phyloP scores from a whole-genome alignment of 2,888 invertebrate genomes.

The Ennomos quercinarius region DNA sequence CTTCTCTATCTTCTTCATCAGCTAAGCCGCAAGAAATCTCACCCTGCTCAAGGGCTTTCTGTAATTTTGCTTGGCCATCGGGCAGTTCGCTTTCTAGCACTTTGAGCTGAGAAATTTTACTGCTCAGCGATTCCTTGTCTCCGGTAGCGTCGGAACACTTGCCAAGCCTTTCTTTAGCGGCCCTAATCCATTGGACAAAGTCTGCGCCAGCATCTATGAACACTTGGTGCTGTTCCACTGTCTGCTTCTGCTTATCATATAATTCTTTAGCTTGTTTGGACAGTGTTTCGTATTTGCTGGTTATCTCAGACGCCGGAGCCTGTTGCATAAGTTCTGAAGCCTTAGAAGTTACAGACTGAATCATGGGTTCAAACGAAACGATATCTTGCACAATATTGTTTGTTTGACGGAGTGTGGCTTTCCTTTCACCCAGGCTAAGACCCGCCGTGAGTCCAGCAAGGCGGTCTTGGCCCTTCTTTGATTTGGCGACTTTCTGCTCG shows the following conservation, averaged over 20 bases:
- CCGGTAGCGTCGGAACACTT: slow-evolving; percentile 97
- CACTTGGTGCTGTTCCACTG: slow-evolving; percentile 95
- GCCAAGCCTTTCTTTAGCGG: slow-evolving; percentile 94
- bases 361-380: slow-evolving; percentile 98
- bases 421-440: slow-evolving; percentile 93
- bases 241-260: slow-evolving; percentile 95
- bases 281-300: slow-evolving; percentile 94
- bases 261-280: slow-evolving; percentile 96
- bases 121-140: slow-evolving; percentile 94
- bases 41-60: slow-evolving; percentile 92
- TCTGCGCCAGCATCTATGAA: slow-evolving; percentile 97
- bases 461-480: slow-evolving; percentile 90
- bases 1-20: slow-evolving; percentile 94
- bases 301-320: slow-evolving; percentile 96
- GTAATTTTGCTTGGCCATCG: slow-evolving; percentile 93
- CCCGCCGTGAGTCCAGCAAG: slow-evolving; percentile 89
- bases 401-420: slow-evolving; percentile 95
- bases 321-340: slow-evolving; percentile 96
- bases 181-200: slow-evolving; percentile 96
- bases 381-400: slow-evolving; percentile 98
- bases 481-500: slow-evolving; percentile 92
- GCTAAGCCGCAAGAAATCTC: slow-evolving; percentile 94
- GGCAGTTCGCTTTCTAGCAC: slow-evolving; percentile 93
- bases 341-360: slow-evolving; percentile 97
- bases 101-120: slow-evolving; percentile 94